phyloP scores from a whole-genome alignment of 2,113 vertebrate genomes.

The Dasypus novemcinctus region DNA sequence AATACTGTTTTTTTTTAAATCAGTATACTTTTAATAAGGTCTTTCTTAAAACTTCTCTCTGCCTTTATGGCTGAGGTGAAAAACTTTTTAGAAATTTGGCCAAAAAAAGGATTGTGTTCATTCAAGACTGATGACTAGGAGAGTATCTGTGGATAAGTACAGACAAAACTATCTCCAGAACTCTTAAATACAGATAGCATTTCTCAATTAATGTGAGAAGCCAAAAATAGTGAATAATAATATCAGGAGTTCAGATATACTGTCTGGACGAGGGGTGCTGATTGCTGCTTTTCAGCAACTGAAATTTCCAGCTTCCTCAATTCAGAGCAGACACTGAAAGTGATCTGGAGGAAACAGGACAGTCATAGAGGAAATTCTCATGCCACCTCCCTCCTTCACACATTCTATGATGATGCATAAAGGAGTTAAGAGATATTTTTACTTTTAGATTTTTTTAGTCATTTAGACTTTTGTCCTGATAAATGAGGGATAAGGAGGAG shows the following conservation, averaged over 20 bases:
- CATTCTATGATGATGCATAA: background rate
- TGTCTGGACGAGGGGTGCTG: background rate
- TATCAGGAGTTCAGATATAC: background rate
- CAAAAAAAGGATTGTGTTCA: background rate
- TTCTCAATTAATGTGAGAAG: background rate
- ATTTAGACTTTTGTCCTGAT: slow-evolving; percentile 23
- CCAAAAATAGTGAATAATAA: background rate
- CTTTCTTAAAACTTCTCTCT: slow-evolving; percentile 31
- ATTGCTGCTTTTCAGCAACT: background rate
- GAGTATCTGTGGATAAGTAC: background rate
- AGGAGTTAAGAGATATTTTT: too few species aligned
- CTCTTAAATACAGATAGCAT: background rate
- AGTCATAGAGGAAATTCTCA: background rate
- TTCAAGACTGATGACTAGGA: slow-evolving; percentile 23
- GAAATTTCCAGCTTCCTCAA: background rate
- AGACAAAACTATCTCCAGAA: slow-evolving; percentile 27
- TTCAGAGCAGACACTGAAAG: background rate
- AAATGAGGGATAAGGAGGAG: slow-evolving; percentile 5
- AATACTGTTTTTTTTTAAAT: background rate
- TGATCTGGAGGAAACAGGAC: background rate
- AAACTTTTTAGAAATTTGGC: slow-evolving; percentile 27
- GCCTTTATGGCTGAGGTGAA: background rate
- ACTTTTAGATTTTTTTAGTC: too few species aligned
- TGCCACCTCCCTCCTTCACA: background rate
- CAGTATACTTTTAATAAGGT: background rate